phyloP scores from a whole-genome alignment of 64 coral and sea anemone species.

The Dendrophyllia cribrosa region DNA sequence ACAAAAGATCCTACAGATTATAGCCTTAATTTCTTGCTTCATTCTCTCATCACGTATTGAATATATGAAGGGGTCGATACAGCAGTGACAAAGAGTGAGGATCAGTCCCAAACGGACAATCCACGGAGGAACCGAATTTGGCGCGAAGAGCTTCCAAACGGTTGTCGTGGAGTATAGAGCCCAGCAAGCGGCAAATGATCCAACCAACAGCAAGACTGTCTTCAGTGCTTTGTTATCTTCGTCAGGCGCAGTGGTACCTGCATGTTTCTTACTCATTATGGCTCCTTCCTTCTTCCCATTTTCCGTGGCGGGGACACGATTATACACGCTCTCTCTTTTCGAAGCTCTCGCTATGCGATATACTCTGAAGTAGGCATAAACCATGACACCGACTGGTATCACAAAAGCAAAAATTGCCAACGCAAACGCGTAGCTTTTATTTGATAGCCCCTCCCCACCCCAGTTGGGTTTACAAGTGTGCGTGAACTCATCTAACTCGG shows the following conservation, averaged over 20 bases:
- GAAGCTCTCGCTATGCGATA: slow-evolving; percentile 28
- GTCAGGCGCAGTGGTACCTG: neutral
- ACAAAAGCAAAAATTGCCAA: slow-evolving; percentile 29
- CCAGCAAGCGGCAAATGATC: slow-evolving; percentile 31
- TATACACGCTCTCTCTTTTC: neutral
- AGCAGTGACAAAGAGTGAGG: slow-evolving; percentile 21
- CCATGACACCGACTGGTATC: neutral
- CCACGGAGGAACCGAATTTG: slow-evolving; percentile 26
- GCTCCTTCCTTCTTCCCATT: neutral
- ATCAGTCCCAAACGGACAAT: slow-evolving; percentile 23
- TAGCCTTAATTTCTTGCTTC: slow-evolving; percentile 7
- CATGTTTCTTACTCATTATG: neutral
- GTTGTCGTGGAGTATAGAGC: neutral
- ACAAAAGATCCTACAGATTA: neutral
- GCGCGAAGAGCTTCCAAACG: slow-evolving; percentile 17
- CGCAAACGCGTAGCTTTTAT: slow-evolving; percentile 1
- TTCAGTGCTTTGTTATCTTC: slow-evolving; percentile 32
- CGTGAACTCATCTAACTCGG: slow-evolving; percentile 24
- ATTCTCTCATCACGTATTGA: slow-evolving; percentile 22
- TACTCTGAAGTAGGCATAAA: slow-evolving; percentile 21
- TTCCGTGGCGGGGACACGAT: neutral
- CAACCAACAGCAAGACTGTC: slow-evolving; percentile 29
- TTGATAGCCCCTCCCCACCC: slow-evolving; percentile 15
- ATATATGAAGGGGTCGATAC: slow-evolving; percentile 33
- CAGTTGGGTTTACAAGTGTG: slow-evolving; percentile 43